Evolutionary conservation across 2,888 invertebrate genomes (phyloP).

Genomic region (Apeira syringaria): DNA sequence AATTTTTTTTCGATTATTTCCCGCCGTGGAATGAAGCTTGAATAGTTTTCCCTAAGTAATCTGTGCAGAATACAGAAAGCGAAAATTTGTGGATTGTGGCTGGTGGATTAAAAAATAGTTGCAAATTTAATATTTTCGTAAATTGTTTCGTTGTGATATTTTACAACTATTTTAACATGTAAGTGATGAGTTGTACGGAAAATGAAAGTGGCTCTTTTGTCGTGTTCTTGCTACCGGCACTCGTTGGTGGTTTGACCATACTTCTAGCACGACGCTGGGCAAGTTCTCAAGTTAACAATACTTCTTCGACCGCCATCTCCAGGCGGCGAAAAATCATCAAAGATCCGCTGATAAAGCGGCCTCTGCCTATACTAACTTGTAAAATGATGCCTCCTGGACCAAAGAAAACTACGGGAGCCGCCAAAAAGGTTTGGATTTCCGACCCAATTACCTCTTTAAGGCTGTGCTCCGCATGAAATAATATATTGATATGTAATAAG

Average conservation of each 20-base stretch:
- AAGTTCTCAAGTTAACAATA: conserved; percentile 69
- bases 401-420: conserved; percentile 61
- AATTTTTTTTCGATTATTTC: too few species aligned
- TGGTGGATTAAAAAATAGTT: too few species aligned
- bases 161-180: conserved; percentile 75
- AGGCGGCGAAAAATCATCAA: conserved; percentile 79
- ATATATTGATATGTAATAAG: too few species aligned
- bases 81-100: too few species aligned
- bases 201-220: conserved; percentile 82
- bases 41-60: too few species aligned
- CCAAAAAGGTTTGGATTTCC: conserved; percentile 59
- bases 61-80: too few species aligned
- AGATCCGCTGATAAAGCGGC: conserved; percentile 74
- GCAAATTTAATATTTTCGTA: too few species aligned
- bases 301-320: conserved; percentile 74
- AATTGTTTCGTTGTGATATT: conserved; percentile 57
- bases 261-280: conserved; percentile 79
- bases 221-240: conserved; percentile 80
- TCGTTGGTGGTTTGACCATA: conserved; percentile 79
- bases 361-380: conserved; percentile 65
- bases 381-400: conserved; percentile 74
- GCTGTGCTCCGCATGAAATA: too few species aligned
- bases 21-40: too few species aligned
- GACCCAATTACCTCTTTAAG: too few species aligned
- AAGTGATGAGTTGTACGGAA: conserved; percentile 84